Evolutionary conservation across 2,888 invertebrate genomes (phyloP).

Genomic region (Trachelus tabidus): DNA sequence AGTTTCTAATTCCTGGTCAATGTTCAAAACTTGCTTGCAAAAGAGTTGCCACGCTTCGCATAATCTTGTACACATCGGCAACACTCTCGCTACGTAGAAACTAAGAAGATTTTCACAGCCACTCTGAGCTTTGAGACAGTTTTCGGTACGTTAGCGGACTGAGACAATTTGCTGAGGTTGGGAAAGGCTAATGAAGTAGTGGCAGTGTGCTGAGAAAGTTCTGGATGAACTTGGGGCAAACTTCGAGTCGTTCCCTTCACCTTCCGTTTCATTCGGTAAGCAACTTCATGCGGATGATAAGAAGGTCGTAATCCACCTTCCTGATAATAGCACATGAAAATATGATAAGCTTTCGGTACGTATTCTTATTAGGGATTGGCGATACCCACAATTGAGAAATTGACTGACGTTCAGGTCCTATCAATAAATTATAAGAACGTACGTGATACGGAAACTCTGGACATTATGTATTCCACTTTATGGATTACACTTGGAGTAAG

Average conservation of each 20-base stretch:
- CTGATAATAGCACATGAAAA: not conserved
- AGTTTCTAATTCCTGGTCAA: too few species aligned
- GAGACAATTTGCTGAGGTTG: conserved; percentile 37
- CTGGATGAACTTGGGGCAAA: not conserved
- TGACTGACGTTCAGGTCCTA: not conserved
- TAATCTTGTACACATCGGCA: not conserved
- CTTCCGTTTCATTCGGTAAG: not conserved
- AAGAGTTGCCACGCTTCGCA: not conserved
- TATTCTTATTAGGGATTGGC: not conserved
- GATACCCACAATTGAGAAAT: not conserved
- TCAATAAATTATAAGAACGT: not conserved
- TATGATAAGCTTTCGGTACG: not conserved
- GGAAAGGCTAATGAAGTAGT: conserved; percentile 41
- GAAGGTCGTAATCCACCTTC: not conserved
- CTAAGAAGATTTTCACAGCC: not conserved
- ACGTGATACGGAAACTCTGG: not conserved
- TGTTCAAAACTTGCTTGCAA: too few species aligned
- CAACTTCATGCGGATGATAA: not conserved
- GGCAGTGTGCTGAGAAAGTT: conserved; percentile 4
- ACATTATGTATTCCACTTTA: too few species aligned
- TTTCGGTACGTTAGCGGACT: not conserved
- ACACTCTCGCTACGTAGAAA: not conserved
- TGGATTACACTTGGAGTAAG: not conserved
- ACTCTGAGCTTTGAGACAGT: not conserved
- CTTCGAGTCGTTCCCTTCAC: not conserved